Evolutionary conservation across 2,888 invertebrate genomes (phyloP).

Genomic region (Himalopsyche tibetana): DNA sequence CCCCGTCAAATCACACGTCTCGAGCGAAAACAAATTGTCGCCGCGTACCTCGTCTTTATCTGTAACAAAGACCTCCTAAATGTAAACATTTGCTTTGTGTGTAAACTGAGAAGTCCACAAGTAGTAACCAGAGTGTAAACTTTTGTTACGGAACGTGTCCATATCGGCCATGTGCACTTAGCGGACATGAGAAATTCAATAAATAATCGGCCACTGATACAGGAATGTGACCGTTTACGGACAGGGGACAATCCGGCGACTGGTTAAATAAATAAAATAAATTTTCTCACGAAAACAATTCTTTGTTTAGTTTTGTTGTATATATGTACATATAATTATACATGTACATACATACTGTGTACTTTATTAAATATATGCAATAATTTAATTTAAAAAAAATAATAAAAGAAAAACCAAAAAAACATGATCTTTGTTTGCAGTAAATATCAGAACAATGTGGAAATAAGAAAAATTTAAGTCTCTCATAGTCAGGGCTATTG

Average conservation of each 20-base stretch:
- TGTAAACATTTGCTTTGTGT: slow-evolving; percentile 17
- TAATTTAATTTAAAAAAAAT: no score
- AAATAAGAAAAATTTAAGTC: no score
- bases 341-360: no score
- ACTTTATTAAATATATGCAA: no score
- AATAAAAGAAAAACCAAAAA: no score
- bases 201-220: background rate
- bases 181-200: slow-evolving; percentile 15
- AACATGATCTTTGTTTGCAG: no score
- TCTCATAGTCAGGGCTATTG: no score
- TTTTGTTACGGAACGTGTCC: background rate
- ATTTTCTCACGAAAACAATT: no score
- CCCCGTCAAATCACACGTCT: background rate
- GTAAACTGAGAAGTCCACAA: background rate
- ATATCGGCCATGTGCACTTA: slow-evolving; percentile 23
- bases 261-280: no score
- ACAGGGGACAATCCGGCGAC: background rate
- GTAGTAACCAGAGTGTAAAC: background rate
- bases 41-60: background rate
- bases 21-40: background rate
- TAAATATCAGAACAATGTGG: no score
- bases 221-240: background rate
- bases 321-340: no score
- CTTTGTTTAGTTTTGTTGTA: no score
- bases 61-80: slow-evolving; percentile 15